A percentile compares a stretch with the other conserved stretches of the same genome.
Conservation (phyloP, 2,113 vertebrate species). For the Rhea americana region DNA sequence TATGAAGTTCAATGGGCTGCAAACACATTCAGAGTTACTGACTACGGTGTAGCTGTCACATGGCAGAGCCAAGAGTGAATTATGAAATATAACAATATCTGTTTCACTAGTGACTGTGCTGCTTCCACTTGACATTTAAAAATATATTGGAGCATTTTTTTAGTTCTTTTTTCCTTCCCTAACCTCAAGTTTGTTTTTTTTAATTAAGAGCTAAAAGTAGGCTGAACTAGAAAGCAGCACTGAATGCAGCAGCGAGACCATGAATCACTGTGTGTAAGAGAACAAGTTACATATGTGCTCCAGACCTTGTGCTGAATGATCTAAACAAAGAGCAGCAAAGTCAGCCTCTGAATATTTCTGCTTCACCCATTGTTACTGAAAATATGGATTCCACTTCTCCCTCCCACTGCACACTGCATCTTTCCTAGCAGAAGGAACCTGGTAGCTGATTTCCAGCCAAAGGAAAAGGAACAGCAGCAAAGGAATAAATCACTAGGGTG, state of each 20-base stretch:
- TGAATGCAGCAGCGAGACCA: not conserved
- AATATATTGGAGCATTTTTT: not conserved
- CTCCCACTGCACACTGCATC: not conserved
- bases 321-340: not conserved
- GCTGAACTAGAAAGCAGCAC: slow-evolving; percentile 9
- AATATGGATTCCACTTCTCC: not conserved
- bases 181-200: not conserved
- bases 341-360: not conserved
- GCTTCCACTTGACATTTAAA: not conserved
- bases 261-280: not conserved
- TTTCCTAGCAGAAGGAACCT: not conserved
- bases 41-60: not conserved
- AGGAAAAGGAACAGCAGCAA: not conserved
- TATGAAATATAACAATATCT: not conserved
- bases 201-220: not conserved
- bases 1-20: not conserved
- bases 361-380: not conserved
- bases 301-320: not conserved
- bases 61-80: not conserved
- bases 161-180: not conserved
- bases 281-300: not conserved
- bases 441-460: not conserved
- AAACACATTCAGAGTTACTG: slow-evolving; percentile 4
- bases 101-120: not conserved
- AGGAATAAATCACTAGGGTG: not conserved